Conservation (phyloP, 2,888 invertebrate genomes). For the Pollenia griseotomentosa region DNA sequence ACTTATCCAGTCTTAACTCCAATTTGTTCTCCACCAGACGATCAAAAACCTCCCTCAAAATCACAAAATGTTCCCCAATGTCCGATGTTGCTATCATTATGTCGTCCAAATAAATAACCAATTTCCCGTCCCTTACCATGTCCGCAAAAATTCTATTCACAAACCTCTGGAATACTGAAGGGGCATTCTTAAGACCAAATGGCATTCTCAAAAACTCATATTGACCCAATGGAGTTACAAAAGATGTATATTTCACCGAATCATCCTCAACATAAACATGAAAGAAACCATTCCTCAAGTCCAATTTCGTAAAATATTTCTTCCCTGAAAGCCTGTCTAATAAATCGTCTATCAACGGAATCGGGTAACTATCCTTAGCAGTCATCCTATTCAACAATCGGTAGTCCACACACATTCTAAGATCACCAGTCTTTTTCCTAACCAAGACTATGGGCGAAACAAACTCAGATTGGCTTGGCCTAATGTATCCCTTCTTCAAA, state of each 20-base stretch:
- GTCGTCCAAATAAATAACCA: slow-evolving; percentile 62
- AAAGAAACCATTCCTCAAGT: slow-evolving; percentile 46
- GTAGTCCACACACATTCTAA: slow-evolving; percentile 60
- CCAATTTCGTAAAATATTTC: slow-evolving; percentile 52
- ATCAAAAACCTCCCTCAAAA: slow-evolving; percentile 48
- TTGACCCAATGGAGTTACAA: slow-evolving; percentile 41
- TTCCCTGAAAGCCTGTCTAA: slow-evolving; percentile 44
- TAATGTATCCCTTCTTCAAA: slow-evolving; percentile 25
- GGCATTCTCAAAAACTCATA: slow-evolving; percentile 66
- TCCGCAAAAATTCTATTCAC: slow-evolving; percentile 62
- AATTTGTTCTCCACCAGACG: slow-evolving; percentile 32
- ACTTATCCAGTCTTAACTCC: slow-evolving; percentile 60
- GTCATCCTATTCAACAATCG: slow-evolving; percentile 45
- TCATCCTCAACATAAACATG: slow-evolving; percentile 30
- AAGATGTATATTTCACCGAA: slow-evolving; percentile 49
- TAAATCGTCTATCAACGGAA: slow-evolving; percentile 57
- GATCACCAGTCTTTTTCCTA: slow-evolving; percentile 44
- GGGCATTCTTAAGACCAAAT: slow-evolving; percentile 62
- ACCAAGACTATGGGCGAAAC: slow-evolving; percentile 55
- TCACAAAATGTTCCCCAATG: slow-evolving; percentile 46
- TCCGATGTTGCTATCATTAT: slow-evolving; percentile 57
- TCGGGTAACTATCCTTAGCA: slow-evolving; percentile 43
- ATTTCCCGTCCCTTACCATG: slow-evolving; percentile 49
- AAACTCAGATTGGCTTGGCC: slow-evolving; percentile 51
- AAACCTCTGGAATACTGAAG: slow-evolving; percentile 59